Conservation (phyloP, 2,113 vertebrate species). For the Entomyzon cyanotis region DNA sequence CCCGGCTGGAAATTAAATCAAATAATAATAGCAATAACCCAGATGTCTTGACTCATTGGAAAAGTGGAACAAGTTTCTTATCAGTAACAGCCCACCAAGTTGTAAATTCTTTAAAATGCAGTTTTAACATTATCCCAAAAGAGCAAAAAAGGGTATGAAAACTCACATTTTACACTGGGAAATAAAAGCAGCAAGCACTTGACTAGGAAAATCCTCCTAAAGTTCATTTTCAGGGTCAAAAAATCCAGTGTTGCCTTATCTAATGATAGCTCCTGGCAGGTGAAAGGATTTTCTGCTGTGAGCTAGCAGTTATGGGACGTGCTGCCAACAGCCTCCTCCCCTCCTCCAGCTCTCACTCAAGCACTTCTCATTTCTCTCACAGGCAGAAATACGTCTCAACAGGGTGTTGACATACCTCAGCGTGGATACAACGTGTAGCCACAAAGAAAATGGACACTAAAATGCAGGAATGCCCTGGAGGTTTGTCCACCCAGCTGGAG, state of each 20-base stretch:
- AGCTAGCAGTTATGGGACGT: not conserved
- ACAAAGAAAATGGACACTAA: not conserved
- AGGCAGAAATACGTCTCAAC: not conserved
- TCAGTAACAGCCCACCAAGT: not conserved
- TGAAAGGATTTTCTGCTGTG: not conserved
- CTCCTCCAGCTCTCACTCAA: not conserved
- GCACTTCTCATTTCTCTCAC: slow-evolving; percentile 12
- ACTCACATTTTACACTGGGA: slow-evolving; percentile 58
- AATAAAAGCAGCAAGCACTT: slow-evolving; percentile 51
- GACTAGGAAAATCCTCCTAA: slow-evolving; percentile 35
- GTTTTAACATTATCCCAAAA: not conserved
- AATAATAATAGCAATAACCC: slow-evolving; percentile 6
- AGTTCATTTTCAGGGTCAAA: slow-evolving; percentile 52
- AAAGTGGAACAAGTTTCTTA: slow-evolving; percentile 5
- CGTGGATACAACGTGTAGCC: fast-evolving
- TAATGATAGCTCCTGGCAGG: not conserved
- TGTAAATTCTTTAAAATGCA: not conserved
- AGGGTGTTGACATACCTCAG: not conserved
- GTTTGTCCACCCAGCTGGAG: not conserved
- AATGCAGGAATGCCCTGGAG: not conserved
- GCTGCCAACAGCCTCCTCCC: not conserved
- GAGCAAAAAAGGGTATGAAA: not conserved
- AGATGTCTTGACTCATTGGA: not conserved
- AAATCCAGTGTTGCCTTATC: not conserved
- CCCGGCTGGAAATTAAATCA: slow-evolving; percentile 10